A percentile compares a stretch with the other conserved stretches of the same genome.
phyloP scores from a whole-genome alignment of 1,140 invertebrate species.

The Maniola jurtina region DNA sequence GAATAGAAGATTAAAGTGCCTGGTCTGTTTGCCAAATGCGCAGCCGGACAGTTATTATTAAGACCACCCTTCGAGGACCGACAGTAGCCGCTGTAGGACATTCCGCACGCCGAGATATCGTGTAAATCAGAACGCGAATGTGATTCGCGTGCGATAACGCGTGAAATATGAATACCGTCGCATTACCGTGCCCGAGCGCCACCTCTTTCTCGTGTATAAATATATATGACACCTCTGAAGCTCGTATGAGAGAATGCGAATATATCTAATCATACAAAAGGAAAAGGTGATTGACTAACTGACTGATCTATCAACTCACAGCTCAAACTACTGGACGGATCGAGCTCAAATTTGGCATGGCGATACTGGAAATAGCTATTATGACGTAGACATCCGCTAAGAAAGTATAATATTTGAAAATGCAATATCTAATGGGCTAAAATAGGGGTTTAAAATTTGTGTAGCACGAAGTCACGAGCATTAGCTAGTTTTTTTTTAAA shows the following conservation, averaged over 20 bases:
- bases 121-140: constrained; percentile 60
- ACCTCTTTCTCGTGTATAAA: constrained; percentile 31
- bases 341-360: too few relatives aligned
- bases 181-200: constrained; percentile 38
- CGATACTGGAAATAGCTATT: too few relatives aligned
- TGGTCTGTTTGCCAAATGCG: not conserved
- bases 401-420: too few relatives aligned
- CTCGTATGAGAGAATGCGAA: constrained; percentile 3
- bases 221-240: constrained; percentile 35
- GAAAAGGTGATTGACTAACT: too few relatives aligned
- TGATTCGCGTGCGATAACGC: constrained; percentile 51
- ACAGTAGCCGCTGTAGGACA: constrained; percentile 54
- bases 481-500: too few relatives aligned
- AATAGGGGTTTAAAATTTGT: too few relatives aligned
- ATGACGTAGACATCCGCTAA: too few relatives aligned
- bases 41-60: constrained; percentile 1
- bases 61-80: constrained; percentile 45
- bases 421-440: too few relatives aligned
- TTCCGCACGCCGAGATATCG: constrained; percentile 51
- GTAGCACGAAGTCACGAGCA: too few relatives aligned
- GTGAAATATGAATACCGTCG: constrained; percentile 64
- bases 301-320: too few relatives aligned
- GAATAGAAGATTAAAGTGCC: not conserved
- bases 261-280: not conserved
- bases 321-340: too few relatives aligned